phyloP scores from a whole-genome alignment of 2,113 vertebrate genomes.

The Chaetorhynchus papuensis region DNA sequence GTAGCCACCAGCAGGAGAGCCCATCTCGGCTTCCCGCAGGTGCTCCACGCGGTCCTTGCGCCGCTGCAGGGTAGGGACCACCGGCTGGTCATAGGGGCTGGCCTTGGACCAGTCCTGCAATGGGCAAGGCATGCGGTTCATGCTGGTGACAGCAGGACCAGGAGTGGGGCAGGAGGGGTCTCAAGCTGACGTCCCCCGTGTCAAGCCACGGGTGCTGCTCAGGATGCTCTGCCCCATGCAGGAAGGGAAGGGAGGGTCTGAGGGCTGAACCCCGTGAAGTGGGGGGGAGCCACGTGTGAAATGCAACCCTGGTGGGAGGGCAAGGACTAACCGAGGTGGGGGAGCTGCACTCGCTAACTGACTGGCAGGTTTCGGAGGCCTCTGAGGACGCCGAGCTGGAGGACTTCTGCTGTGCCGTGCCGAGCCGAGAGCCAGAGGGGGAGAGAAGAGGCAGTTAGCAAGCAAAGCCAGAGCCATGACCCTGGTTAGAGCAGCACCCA shows the following conservation, averaged over 20 bases:
- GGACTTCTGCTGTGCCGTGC: conserved; percentile 83
- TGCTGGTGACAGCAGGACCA: neutral
- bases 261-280: neutral
- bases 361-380: conserved; percentile 96
- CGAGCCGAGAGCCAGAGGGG: neutral
- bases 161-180: neutral
- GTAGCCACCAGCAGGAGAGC: conserved; percentile 52
- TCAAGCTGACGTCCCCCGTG: accelerated
- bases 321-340: conserved; percentile 90
- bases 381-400: conserved; percentile 97
- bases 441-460: conserved; percentile 1
- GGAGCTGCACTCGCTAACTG: conserved; percentile 97
- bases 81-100: conserved; percentile 83
- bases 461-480: neutral
- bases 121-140: neutral
- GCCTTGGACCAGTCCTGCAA: conserved; percentile 93
- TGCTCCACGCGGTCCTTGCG: conserved; percentile 88
- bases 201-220: neutral
- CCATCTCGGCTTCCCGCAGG: conserved; percentile 80
- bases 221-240: neutral
- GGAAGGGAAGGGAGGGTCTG: neutral
- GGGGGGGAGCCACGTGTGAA: neutral
- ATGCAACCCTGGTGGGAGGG: neutral
- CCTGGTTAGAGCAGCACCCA: neutral
- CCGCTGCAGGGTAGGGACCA: conserved; percentile 81